phyloP scores from a whole-genome alignment of 2,888 invertebrate genomes.

The Aromia moschata region DNA sequence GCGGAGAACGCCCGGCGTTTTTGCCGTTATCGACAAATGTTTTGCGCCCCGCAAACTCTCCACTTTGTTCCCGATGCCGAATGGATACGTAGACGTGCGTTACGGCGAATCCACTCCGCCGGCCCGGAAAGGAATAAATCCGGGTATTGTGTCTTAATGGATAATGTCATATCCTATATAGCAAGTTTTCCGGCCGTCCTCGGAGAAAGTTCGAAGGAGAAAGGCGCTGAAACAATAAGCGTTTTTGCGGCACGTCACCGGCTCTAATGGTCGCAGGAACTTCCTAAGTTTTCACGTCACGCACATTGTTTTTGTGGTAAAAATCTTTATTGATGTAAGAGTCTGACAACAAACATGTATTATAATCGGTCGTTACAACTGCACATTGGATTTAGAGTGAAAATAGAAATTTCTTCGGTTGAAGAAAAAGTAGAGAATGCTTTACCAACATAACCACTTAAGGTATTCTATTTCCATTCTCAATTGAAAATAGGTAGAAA shows the following conservation, averaged over 20 bases:
- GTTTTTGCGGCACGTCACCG: not conserved
- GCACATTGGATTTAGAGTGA: too few relatives aligned
- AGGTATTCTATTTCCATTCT: too few relatives aligned
- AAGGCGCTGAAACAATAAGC: not conserved
- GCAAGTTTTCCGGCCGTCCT: not conserved
- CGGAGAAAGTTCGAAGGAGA: not conserved
- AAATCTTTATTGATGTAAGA: too few relatives aligned
- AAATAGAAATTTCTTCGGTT: too few relatives aligned
- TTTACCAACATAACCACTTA: too few relatives aligned
- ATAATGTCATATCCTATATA: constrained; percentile 18
- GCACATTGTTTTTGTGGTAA: too few relatives aligned
- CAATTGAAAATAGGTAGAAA: too few relatives aligned
- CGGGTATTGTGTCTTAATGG: constrained; percentile 21
- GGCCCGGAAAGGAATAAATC: constrained; percentile 5
- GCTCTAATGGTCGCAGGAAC: too few relatives aligned
- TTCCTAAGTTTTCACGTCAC: too few relatives aligned
- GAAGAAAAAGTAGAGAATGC: too few relatives aligned
- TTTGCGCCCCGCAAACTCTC: constrained; percentile 5
- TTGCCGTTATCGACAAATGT: constrained; percentile 14
- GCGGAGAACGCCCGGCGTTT: not conserved
- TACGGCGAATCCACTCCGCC: constrained; percentile 3
- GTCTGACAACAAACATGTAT: too few relatives aligned
- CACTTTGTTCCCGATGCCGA: constrained; percentile 14
- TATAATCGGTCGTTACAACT: too few relatives aligned
- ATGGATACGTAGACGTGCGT: constrained; percentile 3